These are phyloP conservation scores for Stenolophus ochropezus DNA, from an alignment of 2,888 invertebrate species.

Conservation along the genomic window DNA sequence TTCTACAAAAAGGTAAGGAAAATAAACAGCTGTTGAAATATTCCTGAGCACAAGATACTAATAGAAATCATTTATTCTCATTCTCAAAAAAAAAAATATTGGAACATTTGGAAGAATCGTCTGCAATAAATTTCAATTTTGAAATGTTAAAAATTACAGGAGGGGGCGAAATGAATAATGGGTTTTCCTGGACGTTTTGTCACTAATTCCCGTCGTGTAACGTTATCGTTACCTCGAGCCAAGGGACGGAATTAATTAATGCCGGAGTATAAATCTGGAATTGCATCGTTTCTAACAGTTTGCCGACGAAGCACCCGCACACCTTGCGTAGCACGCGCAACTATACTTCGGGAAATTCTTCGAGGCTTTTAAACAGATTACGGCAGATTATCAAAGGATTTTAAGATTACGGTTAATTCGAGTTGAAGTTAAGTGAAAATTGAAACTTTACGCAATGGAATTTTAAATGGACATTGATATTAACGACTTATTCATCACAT, in stretches of 20 bases:
- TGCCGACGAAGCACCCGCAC: neutral
- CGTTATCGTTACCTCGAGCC: neutral
- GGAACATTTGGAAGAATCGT: neutral
- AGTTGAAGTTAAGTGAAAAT: neutral
- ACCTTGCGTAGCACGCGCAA: neutral
- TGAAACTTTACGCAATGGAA: neutral
- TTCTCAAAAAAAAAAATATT: neutral
- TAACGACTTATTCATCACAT: neutral
- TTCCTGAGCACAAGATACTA: too few relatives aligned
- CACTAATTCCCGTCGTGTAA: neutral
- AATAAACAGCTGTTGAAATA: too few relatives aligned
- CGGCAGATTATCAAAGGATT: neutral
- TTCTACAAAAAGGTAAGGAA: too few relatives aligned
- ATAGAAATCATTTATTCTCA: neutral
- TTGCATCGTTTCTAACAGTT: conserved; percentile 21
- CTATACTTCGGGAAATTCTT: conserved; percentile 10
- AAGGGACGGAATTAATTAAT: conserved; percentile 19
- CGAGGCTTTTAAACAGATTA: conserved; percentile 15
- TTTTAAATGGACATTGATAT: neutral
- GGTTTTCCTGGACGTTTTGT: neutral
- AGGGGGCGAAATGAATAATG: neutral
- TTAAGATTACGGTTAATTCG: neutral
- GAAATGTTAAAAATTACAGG: neutral
- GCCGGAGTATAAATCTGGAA: conserved; percentile 7
- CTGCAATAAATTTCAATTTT: neutral